These are phyloP conservation scores for Aptenodytes patagonicus DNA, from an alignment of 2,113 vertebrate species.

Conservation along the genomic window DNA sequence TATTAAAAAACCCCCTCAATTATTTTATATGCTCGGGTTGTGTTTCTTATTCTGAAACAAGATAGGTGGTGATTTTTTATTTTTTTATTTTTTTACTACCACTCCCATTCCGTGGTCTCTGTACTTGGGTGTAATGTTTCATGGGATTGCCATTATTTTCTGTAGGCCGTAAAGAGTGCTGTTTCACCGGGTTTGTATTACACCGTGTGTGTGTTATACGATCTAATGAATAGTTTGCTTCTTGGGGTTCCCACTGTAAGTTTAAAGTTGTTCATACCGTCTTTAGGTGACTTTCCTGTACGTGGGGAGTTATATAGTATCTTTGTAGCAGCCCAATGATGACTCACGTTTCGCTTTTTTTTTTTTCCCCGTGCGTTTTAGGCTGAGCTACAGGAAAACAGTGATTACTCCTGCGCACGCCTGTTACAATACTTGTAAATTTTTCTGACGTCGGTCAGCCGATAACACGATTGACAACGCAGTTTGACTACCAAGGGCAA, in stretches of 20 bases:
- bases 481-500: not conserved
- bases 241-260: not conserved
- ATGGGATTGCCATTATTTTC: not conserved
- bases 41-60: not conserved
- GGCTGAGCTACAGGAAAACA: not conserved
- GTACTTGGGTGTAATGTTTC: not conserved
- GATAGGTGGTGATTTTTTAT: not conserved
- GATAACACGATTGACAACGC: not conserved
- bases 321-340: not conserved
- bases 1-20: fast-evolving
- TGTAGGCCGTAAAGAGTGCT: not conserved
- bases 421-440: fast-evolving
- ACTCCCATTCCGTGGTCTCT: not conserved
- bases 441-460: not conserved
- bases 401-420: fast-evolving
- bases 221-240: not conserved
- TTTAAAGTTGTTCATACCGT: not conserved
- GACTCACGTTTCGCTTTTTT: not conserved
- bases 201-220: fast-evolving
- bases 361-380: not conserved
- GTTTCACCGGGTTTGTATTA: not conserved
- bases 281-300: not conserved
- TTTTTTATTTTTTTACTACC: fast-evolving
- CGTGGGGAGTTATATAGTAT: not conserved
- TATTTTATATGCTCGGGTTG: fast-evolving